Conservation (phyloP, 2,113 vertebrate species). For the Microtus montanus region DNA sequence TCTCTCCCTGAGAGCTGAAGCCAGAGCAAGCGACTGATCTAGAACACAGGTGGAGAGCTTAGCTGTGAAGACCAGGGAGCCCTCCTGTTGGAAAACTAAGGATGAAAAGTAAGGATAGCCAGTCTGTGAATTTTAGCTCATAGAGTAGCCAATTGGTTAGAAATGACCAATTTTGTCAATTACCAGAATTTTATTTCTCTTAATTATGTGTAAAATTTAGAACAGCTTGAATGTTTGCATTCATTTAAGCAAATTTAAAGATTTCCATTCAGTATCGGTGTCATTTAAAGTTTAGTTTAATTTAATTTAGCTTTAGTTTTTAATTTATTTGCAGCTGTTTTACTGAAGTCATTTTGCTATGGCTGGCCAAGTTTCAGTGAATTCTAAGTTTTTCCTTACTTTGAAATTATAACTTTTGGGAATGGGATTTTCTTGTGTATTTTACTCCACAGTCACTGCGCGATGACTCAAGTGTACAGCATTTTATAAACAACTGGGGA, state of each 20-base stretch:
- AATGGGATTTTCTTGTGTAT: constrained; percentile 68
- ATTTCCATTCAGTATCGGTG: constrained; percentile 57
- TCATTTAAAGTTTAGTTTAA: constrained; percentile 60
- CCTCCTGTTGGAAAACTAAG: not conserved
- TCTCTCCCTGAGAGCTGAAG: constrained; percentile 41
- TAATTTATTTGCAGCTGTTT: constrained; percentile 74
- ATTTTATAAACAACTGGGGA: constrained; percentile 45
- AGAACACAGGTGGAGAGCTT: constrained; percentile 59
- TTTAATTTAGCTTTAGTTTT: constrained; percentile 62
- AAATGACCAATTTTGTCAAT: constrained; percentile 45
- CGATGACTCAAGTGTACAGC: constrained; percentile 66
- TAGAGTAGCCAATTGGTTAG: not conserved
- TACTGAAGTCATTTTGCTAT: constrained; percentile 65
- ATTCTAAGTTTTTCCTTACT: constrained; percentile 76
- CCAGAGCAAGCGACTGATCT: constrained; percentile 54
- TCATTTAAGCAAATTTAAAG: constrained; percentile 52
- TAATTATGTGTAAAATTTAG: constrained; percentile 52
- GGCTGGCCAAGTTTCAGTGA: constrained; percentile 62
- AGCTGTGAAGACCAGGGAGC: not conserved
- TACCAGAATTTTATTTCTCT: constrained; percentile 49
- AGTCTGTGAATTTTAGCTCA: constrained; percentile 46
- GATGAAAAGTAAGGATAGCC: constrained; percentile 29
- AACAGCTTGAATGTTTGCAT: constrained; percentile 20
- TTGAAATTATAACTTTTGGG: constrained; percentile 69
- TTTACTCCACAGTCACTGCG: constrained; percentile 62